Evolutionary conservation across 1,140 invertebrate genomes (phyloP).

Genomic region (Muscidifurax raptorellus): DNA sequence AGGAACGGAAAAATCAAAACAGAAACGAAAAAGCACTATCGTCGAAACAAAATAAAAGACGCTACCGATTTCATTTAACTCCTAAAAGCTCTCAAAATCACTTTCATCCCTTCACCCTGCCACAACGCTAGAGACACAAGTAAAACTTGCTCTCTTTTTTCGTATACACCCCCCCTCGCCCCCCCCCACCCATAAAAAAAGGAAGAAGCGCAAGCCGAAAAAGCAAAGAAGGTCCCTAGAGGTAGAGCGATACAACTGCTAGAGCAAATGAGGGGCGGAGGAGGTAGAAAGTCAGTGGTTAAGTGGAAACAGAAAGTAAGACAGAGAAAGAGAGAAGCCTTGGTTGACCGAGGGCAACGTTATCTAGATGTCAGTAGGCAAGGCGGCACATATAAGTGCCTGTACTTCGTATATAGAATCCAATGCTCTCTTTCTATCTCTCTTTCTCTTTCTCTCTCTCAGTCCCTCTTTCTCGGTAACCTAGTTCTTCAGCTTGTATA

Average conservation of each 20-base stretch:
- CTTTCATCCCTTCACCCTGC: conserved; percentile 30
- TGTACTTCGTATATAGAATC: not conserved
- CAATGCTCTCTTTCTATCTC: not conserved
- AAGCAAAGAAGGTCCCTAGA: not conserved
- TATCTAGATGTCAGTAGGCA: conserved; percentile 38
- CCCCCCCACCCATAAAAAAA: not conserved
- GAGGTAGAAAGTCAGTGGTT: conserved; percentile 32
- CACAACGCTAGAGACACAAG: not conserved
- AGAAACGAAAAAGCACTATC: not conserved
- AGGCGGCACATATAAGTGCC: not conserved
- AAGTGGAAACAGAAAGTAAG: conserved; percentile 28
- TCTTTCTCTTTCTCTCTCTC: too few relatives aligned
- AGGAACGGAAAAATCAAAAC: too few relatives aligned
- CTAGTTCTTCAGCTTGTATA: not conserved
- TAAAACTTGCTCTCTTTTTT: conserved; percentile 28
- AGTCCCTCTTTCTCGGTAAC: not conserved
- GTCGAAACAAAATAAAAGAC: conserved; percentile 4
- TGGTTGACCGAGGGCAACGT: conserved; percentile 44
- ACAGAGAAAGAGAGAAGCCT: conserved; percentile 1
- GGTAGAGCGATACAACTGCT: not conserved
- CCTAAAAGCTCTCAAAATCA: conserved; percentile 42
- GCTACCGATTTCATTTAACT: conserved; percentile 26
- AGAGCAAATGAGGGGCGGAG: not conserved
- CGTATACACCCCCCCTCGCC: not conserved
- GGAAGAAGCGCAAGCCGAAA: not conserved